A percentile compares a stretch with the other conserved stretches of the same genome.
phyloP scores from a whole-genome alignment of 2,113 vertebrate species.

The Indri indri region DNA sequence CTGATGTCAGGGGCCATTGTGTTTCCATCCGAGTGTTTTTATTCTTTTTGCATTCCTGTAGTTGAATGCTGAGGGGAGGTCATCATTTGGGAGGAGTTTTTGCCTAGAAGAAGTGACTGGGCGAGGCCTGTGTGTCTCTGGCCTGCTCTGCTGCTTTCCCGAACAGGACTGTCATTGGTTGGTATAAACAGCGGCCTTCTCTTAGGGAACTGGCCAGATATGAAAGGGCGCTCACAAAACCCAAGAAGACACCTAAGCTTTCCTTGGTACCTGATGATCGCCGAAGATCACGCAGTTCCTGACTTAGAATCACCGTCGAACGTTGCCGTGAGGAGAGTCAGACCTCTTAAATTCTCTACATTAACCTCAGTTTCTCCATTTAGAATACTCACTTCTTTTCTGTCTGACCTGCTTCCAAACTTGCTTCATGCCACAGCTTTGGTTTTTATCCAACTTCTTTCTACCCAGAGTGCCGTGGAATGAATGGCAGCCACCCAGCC shows the following conservation, averaged over 20 bases:
- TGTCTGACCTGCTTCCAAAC: slow-evolving; percentile 21
- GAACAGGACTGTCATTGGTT: slow-evolving; percentile 30
- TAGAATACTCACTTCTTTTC: background rate
- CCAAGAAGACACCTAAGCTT: background rate
- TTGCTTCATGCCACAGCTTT: background rate
- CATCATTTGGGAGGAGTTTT: slow-evolving; percentile 52
- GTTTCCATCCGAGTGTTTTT: slow-evolving; percentile 50
- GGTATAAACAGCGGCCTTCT: background rate
- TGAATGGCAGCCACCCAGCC: slow-evolving; percentile 9
- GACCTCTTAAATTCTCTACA: background rate
- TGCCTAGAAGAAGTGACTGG: slow-evolving; percentile 30
- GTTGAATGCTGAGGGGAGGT: slow-evolving; percentile 57
- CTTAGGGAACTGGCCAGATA: background rate
- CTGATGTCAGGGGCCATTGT: slow-evolving; percentile 42
- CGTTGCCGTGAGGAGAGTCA: background rate
- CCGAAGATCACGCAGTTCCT: background rate
- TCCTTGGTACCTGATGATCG: background rate
- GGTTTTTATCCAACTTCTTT: slow-evolving; percentile 16
- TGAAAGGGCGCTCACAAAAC: background rate
- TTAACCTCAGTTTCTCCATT: background rate
- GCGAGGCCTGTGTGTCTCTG: slow-evolving; percentile 28
- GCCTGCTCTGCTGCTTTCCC: background rate
- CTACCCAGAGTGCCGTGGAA: background rate
- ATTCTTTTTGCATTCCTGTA: slow-evolving; percentile 46
- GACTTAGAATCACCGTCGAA: background rate